phyloP scores from a whole-genome alignment of 2,888 invertebrate genomes.

The Nomada fabriciana region DNA sequence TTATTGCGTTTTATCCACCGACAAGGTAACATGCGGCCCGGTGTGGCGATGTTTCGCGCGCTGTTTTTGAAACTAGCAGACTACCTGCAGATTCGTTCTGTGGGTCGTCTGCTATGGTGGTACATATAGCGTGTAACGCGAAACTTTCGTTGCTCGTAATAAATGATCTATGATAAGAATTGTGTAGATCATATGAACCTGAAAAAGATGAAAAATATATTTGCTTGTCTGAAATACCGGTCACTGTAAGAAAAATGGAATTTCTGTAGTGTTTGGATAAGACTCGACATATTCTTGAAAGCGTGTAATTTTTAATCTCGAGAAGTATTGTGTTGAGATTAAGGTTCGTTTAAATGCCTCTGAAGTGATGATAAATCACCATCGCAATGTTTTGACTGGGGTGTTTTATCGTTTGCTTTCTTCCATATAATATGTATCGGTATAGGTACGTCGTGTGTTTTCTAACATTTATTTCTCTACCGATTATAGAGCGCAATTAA shows the following conservation, averaged over 20 bases:
- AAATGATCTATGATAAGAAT: background rate
- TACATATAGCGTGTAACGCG: background rate
- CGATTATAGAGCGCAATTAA: background rate
- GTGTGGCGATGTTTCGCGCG: conserved; percentile 73
- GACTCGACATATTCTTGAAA: background rate
- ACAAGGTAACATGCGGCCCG: conserved; percentile 28
- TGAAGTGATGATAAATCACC: conserved; percentile 6
- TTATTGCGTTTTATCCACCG: background rate
- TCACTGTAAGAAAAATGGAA: background rate
- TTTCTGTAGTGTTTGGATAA: background rate
- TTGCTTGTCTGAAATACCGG: background rate
- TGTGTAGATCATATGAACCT: background rate
- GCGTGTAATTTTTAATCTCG: conserved; percentile 5
- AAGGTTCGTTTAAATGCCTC: conserved; percentile 26
- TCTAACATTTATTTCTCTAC: background rate
- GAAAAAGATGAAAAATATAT: background rate
- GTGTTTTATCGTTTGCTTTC: background rate
- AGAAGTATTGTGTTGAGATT: background rate
- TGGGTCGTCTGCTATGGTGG: conserved; percentile 36
- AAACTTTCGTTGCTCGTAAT: background rate
- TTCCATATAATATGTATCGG: background rate
- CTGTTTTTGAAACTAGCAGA: conserved; percentile 75
- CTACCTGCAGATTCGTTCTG: conserved; percentile 42
- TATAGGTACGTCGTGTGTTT: background rate
- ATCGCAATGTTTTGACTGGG: conserved; percentile 13